Conservation (phyloP, 2,113 vertebrate genomes). For the Chaetodon trifascialis region DNA sequence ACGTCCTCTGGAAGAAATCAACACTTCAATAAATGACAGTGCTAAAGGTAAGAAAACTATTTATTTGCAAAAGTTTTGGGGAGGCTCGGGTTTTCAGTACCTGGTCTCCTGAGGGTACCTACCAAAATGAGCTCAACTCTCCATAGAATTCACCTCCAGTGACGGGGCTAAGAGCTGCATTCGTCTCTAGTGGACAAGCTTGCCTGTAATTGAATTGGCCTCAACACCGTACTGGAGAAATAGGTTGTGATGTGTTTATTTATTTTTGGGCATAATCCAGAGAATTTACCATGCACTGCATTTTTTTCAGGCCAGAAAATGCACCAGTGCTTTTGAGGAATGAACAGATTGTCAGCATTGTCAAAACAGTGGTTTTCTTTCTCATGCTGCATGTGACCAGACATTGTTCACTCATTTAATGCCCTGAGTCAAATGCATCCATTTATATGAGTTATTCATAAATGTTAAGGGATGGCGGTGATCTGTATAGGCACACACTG, state of each 20-base stretch:
- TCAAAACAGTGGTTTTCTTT: background rate
- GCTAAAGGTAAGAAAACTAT: constrained; percentile 20
- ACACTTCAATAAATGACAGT: constrained; percentile 27
- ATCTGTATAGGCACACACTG: background rate
- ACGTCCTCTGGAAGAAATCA: constrained; percentile 15
- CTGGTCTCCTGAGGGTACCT: constrained; percentile 43
- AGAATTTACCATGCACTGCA: constrained; percentile 31
- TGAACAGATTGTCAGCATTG: background rate
- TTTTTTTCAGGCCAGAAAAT: constrained; percentile 26
- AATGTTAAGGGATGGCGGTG: background rate
- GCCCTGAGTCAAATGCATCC: background rate
- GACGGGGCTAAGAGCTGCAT: constrained; percentile 49
- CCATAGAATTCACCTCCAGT: constrained; percentile 57
- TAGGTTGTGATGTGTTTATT: constrained; percentile 55
- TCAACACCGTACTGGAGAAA: constrained; percentile 32
- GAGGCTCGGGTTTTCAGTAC: constrained; percentile 21
- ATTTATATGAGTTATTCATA: background rate
- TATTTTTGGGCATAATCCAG: constrained; percentile 41
- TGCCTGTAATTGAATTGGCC: constrained; percentile 68
- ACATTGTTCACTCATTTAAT: background rate
- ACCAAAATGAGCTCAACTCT: constrained; percentile 61
- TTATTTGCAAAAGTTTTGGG: constrained; percentile 36
- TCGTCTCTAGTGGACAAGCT: constrained; percentile 54
- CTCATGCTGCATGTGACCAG: background rate
- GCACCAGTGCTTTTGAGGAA: background rate